Evolutionary conservation across 2,888 invertebrate species (phyloP).

Genomic region (Tenthredo mesomela): DNA sequence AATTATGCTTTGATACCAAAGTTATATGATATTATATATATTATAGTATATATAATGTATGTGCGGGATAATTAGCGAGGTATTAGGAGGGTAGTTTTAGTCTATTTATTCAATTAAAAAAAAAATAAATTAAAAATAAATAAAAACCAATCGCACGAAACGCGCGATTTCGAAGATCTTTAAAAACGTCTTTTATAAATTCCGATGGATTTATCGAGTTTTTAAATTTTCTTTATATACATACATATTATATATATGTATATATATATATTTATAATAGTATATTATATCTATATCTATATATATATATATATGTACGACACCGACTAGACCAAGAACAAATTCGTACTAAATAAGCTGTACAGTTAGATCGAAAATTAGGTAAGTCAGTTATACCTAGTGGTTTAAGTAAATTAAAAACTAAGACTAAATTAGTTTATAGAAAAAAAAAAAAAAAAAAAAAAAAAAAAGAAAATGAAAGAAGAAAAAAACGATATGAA

Average conservation of each 20-base stretch:
- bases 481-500: background rate
- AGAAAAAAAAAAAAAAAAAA: background rate
- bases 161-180: background rate
- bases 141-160: background rate
- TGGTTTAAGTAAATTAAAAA: background rate
- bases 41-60: too few relatives aligned
- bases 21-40: background rate
- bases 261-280: background rate
- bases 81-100: background rate
- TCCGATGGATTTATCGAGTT: background rate
- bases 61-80: background rate
- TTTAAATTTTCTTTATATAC: conserved; percentile 3
- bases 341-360: conserved; percentile 38
- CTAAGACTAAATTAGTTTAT: background rate
- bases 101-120: background rate
- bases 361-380: conserved; percentile 14
- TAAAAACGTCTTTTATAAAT: background rate
- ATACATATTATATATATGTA: background rate
- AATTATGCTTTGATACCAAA: background rate
- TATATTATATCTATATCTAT: background rate
- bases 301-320: background rate
- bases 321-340: conserved; percentile 39
- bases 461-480: background rate
- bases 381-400: background rate
- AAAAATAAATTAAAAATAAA: background rate